Conservation (phyloP, 2,113 vertebrate species). For the Odobenus rosmarus region DNA sequence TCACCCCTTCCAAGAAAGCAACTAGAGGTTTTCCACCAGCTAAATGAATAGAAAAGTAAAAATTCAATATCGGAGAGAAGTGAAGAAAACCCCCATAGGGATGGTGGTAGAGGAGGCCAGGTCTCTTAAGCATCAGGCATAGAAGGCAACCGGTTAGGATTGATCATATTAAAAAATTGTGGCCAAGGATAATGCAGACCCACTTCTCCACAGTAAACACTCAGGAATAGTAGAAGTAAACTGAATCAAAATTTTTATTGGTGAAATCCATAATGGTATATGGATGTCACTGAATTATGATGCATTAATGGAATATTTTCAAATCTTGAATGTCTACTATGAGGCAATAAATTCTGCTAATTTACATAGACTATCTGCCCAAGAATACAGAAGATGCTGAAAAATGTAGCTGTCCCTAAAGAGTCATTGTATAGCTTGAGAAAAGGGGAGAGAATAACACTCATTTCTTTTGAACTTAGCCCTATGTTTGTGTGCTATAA, state of each 20-base stretch:
- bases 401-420: neutral
- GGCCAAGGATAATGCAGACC: neutral
- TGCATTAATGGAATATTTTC: neutral
- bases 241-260: neutral
- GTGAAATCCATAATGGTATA: neutral
- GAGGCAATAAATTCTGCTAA: neutral
- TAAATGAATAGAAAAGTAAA: neutral
- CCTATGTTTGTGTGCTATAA: neutral
- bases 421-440: neutral
- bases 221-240: neutral
- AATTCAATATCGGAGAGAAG: neutral
- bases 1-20: neutral
- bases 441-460: neutral
- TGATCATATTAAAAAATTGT: neutral
- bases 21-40: neutral
- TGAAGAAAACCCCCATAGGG: neutral
- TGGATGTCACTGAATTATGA: neutral
- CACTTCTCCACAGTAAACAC: neutral
- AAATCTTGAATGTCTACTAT: neutral
- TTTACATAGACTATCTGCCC: neutral
- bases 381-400: neutral
- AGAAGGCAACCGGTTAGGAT: neutral
- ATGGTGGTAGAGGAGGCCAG: neutral
- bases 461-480: neutral
- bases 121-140: neutral